These are phyloP conservation scores for Rutilus rutilus DNA, from an alignment of 2,113 vertebrate genomes.

Conservation along the genomic window DNA sequence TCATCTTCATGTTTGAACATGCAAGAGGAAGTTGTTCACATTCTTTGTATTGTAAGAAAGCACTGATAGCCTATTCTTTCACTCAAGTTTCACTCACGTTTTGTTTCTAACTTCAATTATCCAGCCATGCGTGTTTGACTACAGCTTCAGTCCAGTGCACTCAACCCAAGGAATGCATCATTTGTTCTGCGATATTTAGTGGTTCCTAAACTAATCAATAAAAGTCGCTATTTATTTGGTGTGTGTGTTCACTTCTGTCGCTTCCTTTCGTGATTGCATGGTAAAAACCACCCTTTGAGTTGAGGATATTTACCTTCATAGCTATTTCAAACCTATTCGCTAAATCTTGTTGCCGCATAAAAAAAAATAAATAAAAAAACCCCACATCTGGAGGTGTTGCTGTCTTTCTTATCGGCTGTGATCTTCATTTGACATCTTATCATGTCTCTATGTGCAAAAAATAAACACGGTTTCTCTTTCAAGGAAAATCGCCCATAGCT, in stretches of 20 bases:
- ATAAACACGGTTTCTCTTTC: not conserved
- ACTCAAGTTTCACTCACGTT: not conserved
- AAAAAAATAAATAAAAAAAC: too few species aligned
- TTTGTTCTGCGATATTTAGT: too few species aligned
- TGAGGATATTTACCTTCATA: not conserved
- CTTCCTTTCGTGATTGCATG: too few species aligned
- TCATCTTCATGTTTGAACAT: not conserved
- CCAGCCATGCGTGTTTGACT: not conserved
- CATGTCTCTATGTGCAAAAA: not conserved
- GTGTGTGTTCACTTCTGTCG: too few species aligned
- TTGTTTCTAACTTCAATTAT: not conserved
- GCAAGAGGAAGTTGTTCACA: not conserved
- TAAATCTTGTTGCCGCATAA: not conserved
- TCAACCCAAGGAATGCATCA: too few species aligned
- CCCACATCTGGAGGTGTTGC: too few species aligned
- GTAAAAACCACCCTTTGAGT: too few species aligned
- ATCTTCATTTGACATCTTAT: not conserved
- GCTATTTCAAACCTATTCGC: not conserved
- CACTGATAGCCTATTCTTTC: not conserved
- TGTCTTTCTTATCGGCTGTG: not conserved
- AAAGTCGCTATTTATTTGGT: too few species aligned
- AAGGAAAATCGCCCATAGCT: not conserved
- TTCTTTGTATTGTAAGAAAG: not conserved
- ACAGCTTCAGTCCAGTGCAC: too few species aligned
- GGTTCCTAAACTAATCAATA: too few species aligned